Evolutionary conservation across 2,797 vertebrate genomes (phyloP).

Genomic region (Neopelma chrysocephalum): DNA sequence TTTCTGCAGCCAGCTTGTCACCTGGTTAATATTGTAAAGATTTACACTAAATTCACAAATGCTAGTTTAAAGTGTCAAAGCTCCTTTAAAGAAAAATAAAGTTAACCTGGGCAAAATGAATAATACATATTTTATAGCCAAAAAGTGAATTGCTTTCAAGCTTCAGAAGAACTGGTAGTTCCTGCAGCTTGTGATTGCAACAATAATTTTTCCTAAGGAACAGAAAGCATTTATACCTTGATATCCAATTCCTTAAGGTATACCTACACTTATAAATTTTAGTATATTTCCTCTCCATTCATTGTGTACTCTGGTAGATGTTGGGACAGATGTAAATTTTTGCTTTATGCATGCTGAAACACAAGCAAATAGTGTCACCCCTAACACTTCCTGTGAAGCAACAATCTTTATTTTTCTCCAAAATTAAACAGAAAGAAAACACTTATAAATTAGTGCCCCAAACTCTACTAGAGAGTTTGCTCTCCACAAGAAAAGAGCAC

Average conservation of each 20-base stretch:
- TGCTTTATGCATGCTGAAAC: not conserved
- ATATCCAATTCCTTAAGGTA: conserved; percentile 36
- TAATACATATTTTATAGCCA: conserved; percentile 41
- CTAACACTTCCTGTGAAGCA: not conserved
- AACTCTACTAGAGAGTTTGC: not conserved
- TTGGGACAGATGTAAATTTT: not conserved
- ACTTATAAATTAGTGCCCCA: not conserved
- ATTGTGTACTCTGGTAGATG: not conserved
- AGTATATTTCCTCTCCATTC: conserved; percentile 18
- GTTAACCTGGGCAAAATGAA: conserved; percentile 63
- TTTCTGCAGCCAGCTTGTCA: conserved; percentile 46
- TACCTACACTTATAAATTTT: conserved; percentile 22
- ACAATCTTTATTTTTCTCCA: not conserved
- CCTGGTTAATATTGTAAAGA: conserved; percentile 57
- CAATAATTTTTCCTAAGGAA: conserved; percentile 24
- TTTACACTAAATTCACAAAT: conserved; percentile 48
- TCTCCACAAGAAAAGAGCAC: not conserved
- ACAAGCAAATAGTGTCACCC: not conserved
- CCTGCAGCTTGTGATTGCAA: not conserved
- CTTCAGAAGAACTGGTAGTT: conserved; percentile 25
- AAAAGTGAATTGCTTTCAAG: conserved; percentile 25
- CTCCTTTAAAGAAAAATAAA: conserved; percentile 58
- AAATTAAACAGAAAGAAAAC: not conserved
- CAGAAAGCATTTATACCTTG: conserved; percentile 34
- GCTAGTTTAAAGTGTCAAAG: conserved; percentile 58